Percentiles rank a stretch among this genome's conserved stretches.
phyloP scores from a whole-genome alignment of 2,797 vertebrate genomes.

The Gymnocypris eckloni region DNA sequence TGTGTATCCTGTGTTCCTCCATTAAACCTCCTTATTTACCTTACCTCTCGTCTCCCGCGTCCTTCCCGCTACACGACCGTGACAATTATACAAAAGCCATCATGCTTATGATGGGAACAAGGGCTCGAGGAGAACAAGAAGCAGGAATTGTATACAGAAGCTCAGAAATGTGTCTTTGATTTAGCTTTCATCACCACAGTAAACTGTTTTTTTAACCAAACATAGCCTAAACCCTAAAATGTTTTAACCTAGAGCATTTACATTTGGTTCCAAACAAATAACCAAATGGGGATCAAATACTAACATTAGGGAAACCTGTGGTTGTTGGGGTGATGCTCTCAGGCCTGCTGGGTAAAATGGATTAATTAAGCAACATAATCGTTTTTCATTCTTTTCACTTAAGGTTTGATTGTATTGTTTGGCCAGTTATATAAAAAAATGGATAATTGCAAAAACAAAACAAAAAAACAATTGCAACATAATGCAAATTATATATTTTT shows the following conservation, averaged over 20 bases:
- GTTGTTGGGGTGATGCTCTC: background rate
- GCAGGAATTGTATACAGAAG: background rate
- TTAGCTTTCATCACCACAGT: background rate
- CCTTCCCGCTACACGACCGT: too few relatives aligned
- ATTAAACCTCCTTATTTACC: too few relatives aligned
- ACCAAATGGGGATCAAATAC: background rate
- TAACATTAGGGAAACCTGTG: background rate
- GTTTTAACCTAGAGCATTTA: background rate
- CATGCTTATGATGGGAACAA: background rate
- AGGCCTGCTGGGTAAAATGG: background rate
- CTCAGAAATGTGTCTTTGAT: conserved; percentile 40
- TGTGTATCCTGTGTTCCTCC: too few relatives aligned
- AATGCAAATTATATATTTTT: background rate
- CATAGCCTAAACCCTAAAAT: background rate
- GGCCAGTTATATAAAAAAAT: background rate
- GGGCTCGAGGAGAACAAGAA: background rate
- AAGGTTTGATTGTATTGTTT: background rate
- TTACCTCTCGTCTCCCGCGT: too few relatives aligned
- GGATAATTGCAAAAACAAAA: background rate
- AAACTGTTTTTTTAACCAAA: background rate
- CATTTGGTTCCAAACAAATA: background rate
- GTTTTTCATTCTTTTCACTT: background rate
- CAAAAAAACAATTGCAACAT: too few relatives aligned
- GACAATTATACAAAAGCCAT: conserved; percentile 31
- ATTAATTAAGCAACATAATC: background rate